Percentiles rank a stretch among this genome's conserved stretches.
Conservation (phyloP, 2,888 invertebrate genomes). For the Trilocha varians region DNA sequence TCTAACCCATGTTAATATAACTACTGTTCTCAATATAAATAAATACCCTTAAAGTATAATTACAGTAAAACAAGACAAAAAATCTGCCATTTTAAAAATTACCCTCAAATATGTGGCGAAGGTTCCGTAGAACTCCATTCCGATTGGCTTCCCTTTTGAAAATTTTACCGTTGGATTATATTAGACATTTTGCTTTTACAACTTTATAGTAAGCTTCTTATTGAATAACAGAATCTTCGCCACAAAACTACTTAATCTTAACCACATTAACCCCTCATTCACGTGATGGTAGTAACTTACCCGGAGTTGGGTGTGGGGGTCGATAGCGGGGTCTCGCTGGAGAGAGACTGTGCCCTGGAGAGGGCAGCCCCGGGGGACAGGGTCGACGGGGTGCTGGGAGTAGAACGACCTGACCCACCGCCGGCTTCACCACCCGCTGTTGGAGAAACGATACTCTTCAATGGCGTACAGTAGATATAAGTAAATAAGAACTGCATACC, state of each 20-base stretch:
- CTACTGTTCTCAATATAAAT: background rate
- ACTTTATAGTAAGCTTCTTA: too few species aligned
- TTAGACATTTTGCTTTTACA: too few species aligned
- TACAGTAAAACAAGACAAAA: background rate
- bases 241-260: background rate
- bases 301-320: conserved; percentile 59
- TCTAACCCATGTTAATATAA: background rate
- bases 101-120: too few species aligned
- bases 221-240: too few species aligned
- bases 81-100: too few species aligned
- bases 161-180: too few species aligned
- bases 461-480: too few species aligned
- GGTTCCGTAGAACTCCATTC: too few species aligned
- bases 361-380: conserved; percentile 72
- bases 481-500: too few species aligned
- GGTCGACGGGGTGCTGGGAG: conserved; percentile 75
- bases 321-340: conserved; percentile 64
- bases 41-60: background rate
- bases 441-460: background rate
- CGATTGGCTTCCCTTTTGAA: too few species aligned
- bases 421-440: conserved; percentile 51
- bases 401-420: conserved; percentile 60
- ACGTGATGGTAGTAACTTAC: conserved; percentile 28
- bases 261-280: background rate
- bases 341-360: conserved; percentile 60